Base-by-base conservation (phyloP, 2,888 invertebrate genomes). In the Autographa pulchrina region DNA sequence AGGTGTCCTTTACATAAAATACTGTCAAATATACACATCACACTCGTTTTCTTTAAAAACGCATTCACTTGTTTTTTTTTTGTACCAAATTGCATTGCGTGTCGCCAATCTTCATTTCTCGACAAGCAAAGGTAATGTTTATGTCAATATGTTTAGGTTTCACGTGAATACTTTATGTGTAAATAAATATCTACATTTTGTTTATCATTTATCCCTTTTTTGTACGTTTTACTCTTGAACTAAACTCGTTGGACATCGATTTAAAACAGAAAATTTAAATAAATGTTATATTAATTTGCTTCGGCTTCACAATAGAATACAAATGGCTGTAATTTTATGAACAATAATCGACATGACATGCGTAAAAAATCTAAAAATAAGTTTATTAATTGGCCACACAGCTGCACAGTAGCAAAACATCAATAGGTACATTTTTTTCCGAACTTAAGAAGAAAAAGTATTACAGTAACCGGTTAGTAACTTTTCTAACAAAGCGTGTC, bases 21-120 rank as follows among this genome's bases (percentile, higher is more conserved):
- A 75, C 63, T 14, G 16, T 64, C 62, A 77, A 85, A 85, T 85
- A 83, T 78, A 84, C 75, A 83, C 74, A 80, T 83, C 80, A 82
- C 82, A 62, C 61, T 76, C 78, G 68, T 72, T 81, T 75, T 79
- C 20, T 84, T 78, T 66, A 68, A 78, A 78, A 75, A 75, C 14
- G 32, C 62, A 70, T 73, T 75, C 56, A 38, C 31, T 74, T 79
- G 64, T 71, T 68, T 78, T 74, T 78, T 69, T 63, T 68, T 8
- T 61, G 64, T 64, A 58, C 41, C 35, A 54, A 54, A 74, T 71
- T 75, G 65, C 31, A 35, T 64, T 38, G n/a, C 11, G 43, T 11
- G 38, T 35, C 38, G 71, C 52, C 66, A 63, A 70, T 70, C 54
- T 74, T 73, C 66, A 68, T 71, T 74, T 58, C 75, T 41, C 16